Evolutionary conservation across 2,113 vertebrate species (phyloP), one percentile per base, ranked within the genome.

Genomic region (Turdus rufiventris): DNA sequence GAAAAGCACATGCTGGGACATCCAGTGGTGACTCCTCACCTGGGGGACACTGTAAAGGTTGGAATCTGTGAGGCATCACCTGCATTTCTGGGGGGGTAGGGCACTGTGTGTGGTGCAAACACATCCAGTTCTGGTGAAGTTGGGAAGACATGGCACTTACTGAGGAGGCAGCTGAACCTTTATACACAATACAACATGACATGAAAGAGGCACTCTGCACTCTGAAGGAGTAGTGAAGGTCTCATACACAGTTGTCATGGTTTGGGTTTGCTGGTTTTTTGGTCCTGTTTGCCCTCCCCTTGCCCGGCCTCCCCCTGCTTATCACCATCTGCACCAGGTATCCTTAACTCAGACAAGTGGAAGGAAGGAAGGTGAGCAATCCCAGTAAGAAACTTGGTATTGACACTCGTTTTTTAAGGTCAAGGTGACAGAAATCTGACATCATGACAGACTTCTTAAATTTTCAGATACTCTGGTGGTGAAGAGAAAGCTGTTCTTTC

Each of bases 1-100:
- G 38, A 85, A 67, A 56, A 88, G 24, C 40, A 60, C 14, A 8
- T 56, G 31, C 75, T n/a, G 40, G 62, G 50, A 11, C 9, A 23
- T 14, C 28, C 20, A 26, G 1, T 2, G 1, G 50, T 72, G 47
- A 29, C 45, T 42, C 2, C 0, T 61, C 72, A 23, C 8, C 19
- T 14, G 29, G 40, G 40, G 75, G 42, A 23, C 20, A 7, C 54
- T 10, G 29, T 14, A 34, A 47, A 33, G 50, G 28, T 18, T 29
- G 40, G 6, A 5, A 26, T 25, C 36, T 53, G n/a, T 53, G 20
- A 54, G 48, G 48, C 42, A 34, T 45, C 48, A 38, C 21, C 16
- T 29, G 51, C 58, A 7, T 13, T 29, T 71, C 18, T 6, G 31
- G 56, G 29, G 38, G 15, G 33, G 56, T 4, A 54, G 23, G 26